Conservation (phyloP, 2,797 vertebrate species). For the Toxotes lorentzi region DNA sequence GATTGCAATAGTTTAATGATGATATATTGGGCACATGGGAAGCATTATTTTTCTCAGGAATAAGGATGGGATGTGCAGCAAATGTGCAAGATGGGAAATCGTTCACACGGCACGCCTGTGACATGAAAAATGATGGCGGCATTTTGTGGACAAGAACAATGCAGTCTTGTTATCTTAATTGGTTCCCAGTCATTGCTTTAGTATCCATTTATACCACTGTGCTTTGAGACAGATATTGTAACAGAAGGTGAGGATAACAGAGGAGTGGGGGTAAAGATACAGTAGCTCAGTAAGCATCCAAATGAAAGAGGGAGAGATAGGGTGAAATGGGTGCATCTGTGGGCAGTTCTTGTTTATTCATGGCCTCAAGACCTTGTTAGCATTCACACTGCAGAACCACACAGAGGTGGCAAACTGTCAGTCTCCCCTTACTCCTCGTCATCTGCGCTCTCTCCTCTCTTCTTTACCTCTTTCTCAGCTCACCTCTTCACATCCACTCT, state of each 20-base stretch:
- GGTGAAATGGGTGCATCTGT: constrained; percentile 30
- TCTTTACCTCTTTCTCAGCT: background rate
- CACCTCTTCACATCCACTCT: background rate
- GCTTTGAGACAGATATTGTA: background rate
- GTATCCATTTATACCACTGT: constrained; percentile 37
- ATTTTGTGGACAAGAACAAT: constrained; percentile 36
- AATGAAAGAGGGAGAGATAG: constrained; percentile 11
- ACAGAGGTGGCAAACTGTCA: constrained; percentile 39
- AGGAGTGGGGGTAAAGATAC: constrained; percentile 13
- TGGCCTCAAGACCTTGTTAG: constrained; percentile 54
- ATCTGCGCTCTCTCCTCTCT: constrained; percentile 3
- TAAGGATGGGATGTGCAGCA: constrained; percentile 14
- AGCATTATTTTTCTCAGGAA: background rate
- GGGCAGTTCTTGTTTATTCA: constrained; percentile 55
- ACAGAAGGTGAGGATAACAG: background rate
- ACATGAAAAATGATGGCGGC: constrained; percentile 31
- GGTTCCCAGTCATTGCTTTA: constrained; percentile 45
- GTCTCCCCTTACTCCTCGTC: constrained; percentile 22
- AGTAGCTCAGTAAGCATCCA: constrained; percentile 20
- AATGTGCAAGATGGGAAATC: constrained; percentile 15
- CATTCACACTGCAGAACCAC: constrained; percentile 56
- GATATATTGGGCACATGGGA: constrained; percentile 10
- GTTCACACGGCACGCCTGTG: background rate
- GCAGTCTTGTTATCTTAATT: constrained; percentile 54
- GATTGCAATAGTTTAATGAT: constrained; percentile 9